Evolutionary conservation across 2,888 invertebrate genomes (phyloP).

Genomic region (Dastarcus helophoroides): DNA sequence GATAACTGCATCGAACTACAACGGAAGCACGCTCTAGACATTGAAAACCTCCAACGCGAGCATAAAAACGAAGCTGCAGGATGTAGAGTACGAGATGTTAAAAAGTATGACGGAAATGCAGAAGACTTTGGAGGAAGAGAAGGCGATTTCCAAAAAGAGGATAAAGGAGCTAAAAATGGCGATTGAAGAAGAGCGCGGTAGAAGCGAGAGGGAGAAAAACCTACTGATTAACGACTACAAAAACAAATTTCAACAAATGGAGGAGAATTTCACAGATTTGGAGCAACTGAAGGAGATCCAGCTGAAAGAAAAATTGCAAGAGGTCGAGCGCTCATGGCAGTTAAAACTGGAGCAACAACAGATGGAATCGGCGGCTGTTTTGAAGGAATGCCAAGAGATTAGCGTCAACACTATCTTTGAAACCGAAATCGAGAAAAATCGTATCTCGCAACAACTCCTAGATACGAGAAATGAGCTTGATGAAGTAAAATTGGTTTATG

Average conservation of each 20-base stretch:
- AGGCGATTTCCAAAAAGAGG: conserved; percentile 17
- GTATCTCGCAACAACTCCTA: too few species aligned
- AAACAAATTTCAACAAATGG: conserved; percentile 32
- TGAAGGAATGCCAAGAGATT: conserved; percentile 44
- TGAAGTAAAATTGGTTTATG: too few species aligned
- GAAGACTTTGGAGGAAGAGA: conserved; percentile 23
- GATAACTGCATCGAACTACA: conserved; percentile 17
- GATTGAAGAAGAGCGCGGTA: conserved; percentile 21
- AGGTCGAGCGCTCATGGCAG: conserved; percentile 36
- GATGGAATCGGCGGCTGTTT: conserved; percentile 37
- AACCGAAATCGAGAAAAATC: conserved; percentile 43
- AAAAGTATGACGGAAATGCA: conserved; percentile 26
- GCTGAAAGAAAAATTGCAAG: conserved; percentile 36
- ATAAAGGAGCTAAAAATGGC: conserved; percentile 19
- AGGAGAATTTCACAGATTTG: conserved; percentile 33
- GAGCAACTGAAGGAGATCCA: conserved; percentile 32
- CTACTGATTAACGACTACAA: conserved; percentile 18
- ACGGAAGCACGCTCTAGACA: conserved; percentile 19
- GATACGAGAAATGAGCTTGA: too few species aligned
- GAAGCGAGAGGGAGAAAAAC: conserved; percentile 28
- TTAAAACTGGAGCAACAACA: conserved; percentile 37
- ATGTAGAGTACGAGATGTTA: conserved; percentile 29
- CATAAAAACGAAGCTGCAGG: conserved; percentile 27
- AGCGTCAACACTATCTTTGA: conserved; percentile 44
- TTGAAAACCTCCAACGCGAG: conserved; percentile 21